These are phyloP conservation scores for Xiphophorus couchianus DNA, from an alignment of 2,113 vertebrate species.

Conservation along the genomic window DNA sequence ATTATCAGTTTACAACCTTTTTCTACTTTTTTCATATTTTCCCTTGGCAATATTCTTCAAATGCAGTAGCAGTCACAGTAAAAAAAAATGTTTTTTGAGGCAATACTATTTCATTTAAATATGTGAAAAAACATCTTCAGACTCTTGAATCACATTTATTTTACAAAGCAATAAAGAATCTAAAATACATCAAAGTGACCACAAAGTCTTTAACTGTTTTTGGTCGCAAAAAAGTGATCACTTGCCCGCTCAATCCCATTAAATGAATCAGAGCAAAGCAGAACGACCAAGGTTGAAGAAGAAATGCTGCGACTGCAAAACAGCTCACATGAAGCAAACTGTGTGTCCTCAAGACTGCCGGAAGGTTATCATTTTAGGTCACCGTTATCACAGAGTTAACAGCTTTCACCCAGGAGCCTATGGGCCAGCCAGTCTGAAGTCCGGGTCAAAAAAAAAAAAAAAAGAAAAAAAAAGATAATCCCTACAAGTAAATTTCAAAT, in stretches of 20 bases:
- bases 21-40: conserved; percentile 5
- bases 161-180: conserved; percentile 38
- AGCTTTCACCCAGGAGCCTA: conserved; percentile 70
- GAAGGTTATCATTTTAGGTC: conserved; percentile 77
- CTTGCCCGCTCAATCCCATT: conserved; percentile 70
- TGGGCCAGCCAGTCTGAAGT: conserved; percentile 54
- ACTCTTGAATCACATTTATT: conserved; percentile 13
- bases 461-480: conserved; percentile 68
- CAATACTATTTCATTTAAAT: background rate
- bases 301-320: conserved; percentile 70
- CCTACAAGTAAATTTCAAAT: conserved; percentile 71
- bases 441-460: conserved; percentile 68
- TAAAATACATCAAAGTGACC: conserved; percentile 23
- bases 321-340: conserved; percentile 62
- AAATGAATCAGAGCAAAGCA: conserved; percentile 72
- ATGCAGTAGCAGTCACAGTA: background rate
- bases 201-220: conserved; percentile 56
- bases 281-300: conserved; percentile 70
- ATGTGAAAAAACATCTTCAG: background rate
- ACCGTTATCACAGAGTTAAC: conserved; percentile 77
- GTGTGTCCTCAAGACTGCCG: conserved; percentile 68
- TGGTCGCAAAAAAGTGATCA: conserved; percentile 69
- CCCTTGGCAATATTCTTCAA: background rate
- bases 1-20: background rate
- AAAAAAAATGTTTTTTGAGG: background rate